These are phyloP conservation scores for Telmatochromis brachygnathus DNA, from an alignment of 2,113 vertebrate genomes.

Conservation along the genomic window DNA sequence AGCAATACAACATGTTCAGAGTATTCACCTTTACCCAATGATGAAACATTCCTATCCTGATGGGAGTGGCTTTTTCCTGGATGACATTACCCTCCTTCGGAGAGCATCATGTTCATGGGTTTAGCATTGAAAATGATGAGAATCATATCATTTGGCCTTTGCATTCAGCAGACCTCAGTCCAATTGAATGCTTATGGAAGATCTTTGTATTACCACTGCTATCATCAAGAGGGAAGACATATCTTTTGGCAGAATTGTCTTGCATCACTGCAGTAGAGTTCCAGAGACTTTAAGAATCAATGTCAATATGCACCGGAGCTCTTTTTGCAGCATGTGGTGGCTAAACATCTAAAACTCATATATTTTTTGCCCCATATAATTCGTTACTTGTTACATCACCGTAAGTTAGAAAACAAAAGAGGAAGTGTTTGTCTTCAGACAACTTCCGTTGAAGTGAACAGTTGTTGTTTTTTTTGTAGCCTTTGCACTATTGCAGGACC, in stretches of 20 bases:
- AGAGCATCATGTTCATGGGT: background rate
- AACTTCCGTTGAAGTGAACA: background rate
- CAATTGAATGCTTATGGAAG: background rate
- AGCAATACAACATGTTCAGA: background rate
- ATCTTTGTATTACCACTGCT: background rate
- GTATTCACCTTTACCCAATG: background rate
- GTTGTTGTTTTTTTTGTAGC: background rate
- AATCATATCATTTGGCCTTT: background rate
- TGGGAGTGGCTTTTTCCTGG: background rate
- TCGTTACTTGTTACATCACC: background rate
- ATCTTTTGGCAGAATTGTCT: background rate
- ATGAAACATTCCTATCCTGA: background rate
- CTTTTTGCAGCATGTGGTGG: background rate
- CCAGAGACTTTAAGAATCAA: background rate
- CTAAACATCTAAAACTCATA: background rate
- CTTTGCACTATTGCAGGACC: background rate
- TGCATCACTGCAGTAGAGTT: background rate
- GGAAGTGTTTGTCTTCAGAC: background rate
- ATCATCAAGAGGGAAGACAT: background rate
- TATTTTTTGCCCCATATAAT: background rate
- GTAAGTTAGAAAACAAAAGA: background rate
- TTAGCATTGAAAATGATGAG: background rate
- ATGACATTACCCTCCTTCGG: background rate
- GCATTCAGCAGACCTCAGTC: background rate
- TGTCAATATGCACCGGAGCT: background rate